phyloP scores from a whole-genome alignment of 2,888 invertebrate genomes.

The Strigamia crassipes region DNA sequence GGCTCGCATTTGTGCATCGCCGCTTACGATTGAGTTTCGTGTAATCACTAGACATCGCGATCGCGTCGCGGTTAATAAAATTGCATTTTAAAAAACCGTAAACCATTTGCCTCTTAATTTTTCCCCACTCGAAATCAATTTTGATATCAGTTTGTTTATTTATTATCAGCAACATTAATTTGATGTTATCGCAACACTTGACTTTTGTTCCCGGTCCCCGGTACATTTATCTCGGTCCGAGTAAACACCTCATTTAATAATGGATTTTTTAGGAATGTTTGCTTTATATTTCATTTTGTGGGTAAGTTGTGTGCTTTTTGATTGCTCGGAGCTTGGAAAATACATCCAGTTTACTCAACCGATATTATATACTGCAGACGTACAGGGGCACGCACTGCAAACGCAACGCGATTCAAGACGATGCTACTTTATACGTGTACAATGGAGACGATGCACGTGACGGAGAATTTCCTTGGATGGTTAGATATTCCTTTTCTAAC shows the following conservation, averaged over 20 bases:
- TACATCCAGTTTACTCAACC: too few species aligned
- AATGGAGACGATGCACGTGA: neutral
- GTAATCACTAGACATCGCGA: neutral
- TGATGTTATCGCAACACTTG: neutral
- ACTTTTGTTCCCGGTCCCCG: neutral
- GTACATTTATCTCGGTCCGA: neutral
- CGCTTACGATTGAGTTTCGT: neutral
- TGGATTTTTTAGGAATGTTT: too few species aligned
- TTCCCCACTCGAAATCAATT: neutral
- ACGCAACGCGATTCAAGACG: neutral
- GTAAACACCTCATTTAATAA: neutral
- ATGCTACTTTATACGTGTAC: neutral
- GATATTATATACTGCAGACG: too few species aligned
- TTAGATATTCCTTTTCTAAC: neutral
- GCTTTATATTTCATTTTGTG: too few species aligned
- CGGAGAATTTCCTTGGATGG: conserved; percentile 22
- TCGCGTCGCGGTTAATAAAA: too few species aligned
- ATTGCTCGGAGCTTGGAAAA: too few species aligned
- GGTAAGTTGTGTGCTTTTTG: too few species aligned
- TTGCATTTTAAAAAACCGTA: neutral
- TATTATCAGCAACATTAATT: too few species aligned
- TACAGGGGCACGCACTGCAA: neutral
- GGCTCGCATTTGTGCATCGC: neutral
- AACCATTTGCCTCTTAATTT: too few species aligned
- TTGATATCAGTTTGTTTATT: neutral